A percentile compares a stretch with the other conserved stretches of the same genome.
These are phyloP conservation scores for Lepidochrysops patricia DNA, from an alignment of 2,888 invertebrate species.

Conservation along the genomic window DNA sequence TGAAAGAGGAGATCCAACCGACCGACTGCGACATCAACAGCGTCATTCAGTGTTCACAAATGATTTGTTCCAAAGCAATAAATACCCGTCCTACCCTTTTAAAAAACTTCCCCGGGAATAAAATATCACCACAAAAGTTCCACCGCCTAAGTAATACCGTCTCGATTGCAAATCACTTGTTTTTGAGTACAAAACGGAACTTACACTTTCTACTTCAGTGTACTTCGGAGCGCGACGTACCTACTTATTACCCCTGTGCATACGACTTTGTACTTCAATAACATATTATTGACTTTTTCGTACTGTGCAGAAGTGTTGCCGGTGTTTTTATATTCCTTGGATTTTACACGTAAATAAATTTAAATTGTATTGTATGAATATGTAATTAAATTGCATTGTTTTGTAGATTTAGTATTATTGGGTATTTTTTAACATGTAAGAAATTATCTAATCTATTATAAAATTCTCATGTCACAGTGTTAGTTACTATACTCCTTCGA, in stretches of 20 bases:
- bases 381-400: too few species aligned
- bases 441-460: too few species aligned
- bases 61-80: background rate
- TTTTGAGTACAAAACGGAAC: slow-evolving; percentile 19
- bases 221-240: slow-evolving; percentile 31
- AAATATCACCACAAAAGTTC: slow-evolving; percentile 13
- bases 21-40: too few species aligned
- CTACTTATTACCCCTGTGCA: slow-evolving; percentile 33
- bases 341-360: too few species aligned
- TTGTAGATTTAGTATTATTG: too few species aligned
- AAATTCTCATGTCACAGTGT: too few species aligned
- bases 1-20: too few species aligned
- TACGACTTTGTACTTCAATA: background rate
- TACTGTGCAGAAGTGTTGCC: too few species aligned
- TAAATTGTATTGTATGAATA: too few species aligned
- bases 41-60: background rate
- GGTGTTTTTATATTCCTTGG: too few species aligned
- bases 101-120: background rate
- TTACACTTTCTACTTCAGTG: slow-evolving; percentile 25
- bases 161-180: slow-evolving; percentile 25
- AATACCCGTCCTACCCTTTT: background rate
- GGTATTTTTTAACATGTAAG: too few species aligned
- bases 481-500: too few species aligned
- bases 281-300: background rate
- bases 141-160: slow-evolving; percentile 16